Base-by-base conservation (phyloP, 1,140 invertebrate species). In the Sipha flava region DNA sequence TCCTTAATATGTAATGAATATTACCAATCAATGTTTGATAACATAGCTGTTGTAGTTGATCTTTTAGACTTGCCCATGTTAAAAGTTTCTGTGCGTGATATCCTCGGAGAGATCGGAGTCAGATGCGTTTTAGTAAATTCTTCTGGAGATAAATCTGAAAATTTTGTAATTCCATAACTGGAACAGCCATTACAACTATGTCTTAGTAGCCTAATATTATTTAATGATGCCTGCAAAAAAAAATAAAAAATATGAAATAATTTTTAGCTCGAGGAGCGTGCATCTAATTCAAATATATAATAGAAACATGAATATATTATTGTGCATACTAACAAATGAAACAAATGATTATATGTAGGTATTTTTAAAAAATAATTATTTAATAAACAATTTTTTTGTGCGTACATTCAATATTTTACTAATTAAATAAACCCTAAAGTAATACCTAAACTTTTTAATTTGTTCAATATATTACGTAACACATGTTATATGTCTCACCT, bases 131-230 rank as follows among this genome's bases (percentile, higher is more conserved):
- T 82, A 80, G 87, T 72, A 83, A 94, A 94, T 86, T 94, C 92
- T 34, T 89, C 85, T 81, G 89, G 88, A 18, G 89, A 90, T 84
- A 94, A 86, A 84, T 95, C 93, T 7, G 93, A 92, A 82, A 90
- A 91, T 82, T 89, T 85, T 2, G 92, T 95, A 1, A 92, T 82
- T 9, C 93, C 93, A 86, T 91, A 94, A 31, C 87, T 83, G 0
- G 91, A 91, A 83, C 88, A 77, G 2, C 34, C 73, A 26, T 54
- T 43, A 57, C 49, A 57, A n/a, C 7, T 37, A 1, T 26, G 87
- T n/a, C 86, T 84, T 23, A 77, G 9, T 59, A 23, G 12, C 40
- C 59, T 26, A 29, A 77, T 77, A 16, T 31, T 57, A 40, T 52
- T 57, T 14, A 77, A 26, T 7, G 73, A 54, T 43, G 57, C 14